phyloP scores from a whole-genome alignment of 2,888 invertebrate species.

The Lepidocyrtoides sp. region DNA sequence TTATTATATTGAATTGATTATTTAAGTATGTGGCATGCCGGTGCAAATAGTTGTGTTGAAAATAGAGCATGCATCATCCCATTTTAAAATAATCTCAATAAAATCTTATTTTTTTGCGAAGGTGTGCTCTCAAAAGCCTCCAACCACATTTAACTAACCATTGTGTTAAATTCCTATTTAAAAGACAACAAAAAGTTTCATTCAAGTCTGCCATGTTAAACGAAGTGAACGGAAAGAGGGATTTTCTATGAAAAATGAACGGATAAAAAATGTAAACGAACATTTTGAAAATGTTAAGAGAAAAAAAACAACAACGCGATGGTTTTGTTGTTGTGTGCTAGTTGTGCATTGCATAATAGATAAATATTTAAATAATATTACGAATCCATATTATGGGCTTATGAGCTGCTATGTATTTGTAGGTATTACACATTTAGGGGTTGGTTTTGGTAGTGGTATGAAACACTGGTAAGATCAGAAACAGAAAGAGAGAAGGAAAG shows the following conservation, averaged over 20 bases:
- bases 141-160: slow-evolving; percentile 4
- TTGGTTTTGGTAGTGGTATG: slow-evolving; percentile 1
- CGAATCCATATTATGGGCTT: background rate
- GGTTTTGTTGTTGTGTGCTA: slow-evolving; percentile 14
- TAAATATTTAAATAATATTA: slow-evolving; percentile 49
- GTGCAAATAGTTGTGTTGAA: too few relatives aligned
- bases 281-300: too few relatives aligned
- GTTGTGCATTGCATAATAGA: slow-evolving; percentile 48
- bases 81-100: background rate
- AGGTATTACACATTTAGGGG: slow-evolving; percentile 26
- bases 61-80: background rate
- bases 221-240: slow-evolving; percentile 23
- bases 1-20: too few relatives aligned
- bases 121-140: background rate
- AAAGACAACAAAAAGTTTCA: slow-evolving; percentile 17
- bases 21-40: too few relatives aligned
- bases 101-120: background rate
- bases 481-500: background rate
- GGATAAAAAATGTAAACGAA: slow-evolving; percentile 31
- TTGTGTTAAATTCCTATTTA: background rate
- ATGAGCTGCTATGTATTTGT: background rate
- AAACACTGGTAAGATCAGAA: too few relatives aligned
- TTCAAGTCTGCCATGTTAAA: slow-evolving; percentile 28
- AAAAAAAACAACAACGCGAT: slow-evolving; percentile 13
- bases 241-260: slow-evolving; percentile 28